Evolutionary conservation across 2,797 vertebrate genomes (phyloP).

Genomic region (Acanthurus leucopareius): DNA sequence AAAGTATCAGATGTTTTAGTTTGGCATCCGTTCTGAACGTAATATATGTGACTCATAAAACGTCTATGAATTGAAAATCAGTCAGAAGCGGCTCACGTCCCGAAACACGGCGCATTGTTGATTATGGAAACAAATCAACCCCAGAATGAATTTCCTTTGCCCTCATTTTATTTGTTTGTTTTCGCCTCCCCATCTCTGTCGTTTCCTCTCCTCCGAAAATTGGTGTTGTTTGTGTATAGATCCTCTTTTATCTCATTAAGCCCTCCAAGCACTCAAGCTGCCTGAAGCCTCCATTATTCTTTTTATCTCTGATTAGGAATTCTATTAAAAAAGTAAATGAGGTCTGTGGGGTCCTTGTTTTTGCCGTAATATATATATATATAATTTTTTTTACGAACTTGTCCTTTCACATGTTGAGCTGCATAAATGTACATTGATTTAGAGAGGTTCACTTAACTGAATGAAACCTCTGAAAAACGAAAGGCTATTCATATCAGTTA

Average conservation of each 20-base stretch:
- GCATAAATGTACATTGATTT: constrained; percentile 19
- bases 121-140: constrained; percentile 66
- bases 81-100: not conserved
- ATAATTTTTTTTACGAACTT: not conserved
- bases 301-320: constrained; percentile 77
- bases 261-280: constrained; percentile 65
- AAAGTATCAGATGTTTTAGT: constrained; percentile 2
- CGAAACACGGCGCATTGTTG: constrained; percentile 38
- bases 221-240: constrained; percentile 61
- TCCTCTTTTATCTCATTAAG: constrained; percentile 74
- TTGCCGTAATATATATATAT: not conserved
- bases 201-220: constrained; percentile 50
- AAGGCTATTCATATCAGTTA: constrained; percentile 21
- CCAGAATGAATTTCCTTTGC: constrained; percentile 55
- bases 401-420: constrained; percentile 39
- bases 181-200: constrained; percentile 32
- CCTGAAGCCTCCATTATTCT: constrained; percentile 73
- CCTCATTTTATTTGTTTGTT: constrained; percentile 69
- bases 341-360: constrained; percentile 66
- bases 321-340: constrained; percentile 79
- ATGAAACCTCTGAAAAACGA: constrained; percentile 27
- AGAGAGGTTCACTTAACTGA: constrained; percentile 29
- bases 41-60: not conserved
- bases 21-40: not conserved
- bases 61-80: constrained; percentile 10